Conservation (phyloP, 2,888 invertebrate genomes). For the Aquatica leii region DNA sequence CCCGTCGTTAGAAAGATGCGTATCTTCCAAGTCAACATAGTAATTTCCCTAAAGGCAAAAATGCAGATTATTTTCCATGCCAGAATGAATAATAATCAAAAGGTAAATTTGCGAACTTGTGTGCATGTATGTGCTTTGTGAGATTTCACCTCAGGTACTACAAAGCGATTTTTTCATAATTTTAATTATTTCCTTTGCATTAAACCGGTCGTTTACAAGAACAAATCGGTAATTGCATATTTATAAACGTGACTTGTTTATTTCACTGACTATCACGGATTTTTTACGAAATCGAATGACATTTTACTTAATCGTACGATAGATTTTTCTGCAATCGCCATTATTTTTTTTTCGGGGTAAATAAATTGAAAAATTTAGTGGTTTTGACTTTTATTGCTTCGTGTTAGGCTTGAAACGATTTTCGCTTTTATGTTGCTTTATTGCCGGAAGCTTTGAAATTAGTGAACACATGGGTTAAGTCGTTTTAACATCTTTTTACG, state of each 20-base stretch:
- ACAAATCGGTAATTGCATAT: conserved; percentile 22
- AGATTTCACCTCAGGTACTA: conserved; percentile 21
- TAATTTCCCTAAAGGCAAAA: conserved; percentile 21
- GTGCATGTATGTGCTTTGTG: conserved; percentile 6
- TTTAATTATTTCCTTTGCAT: conserved; percentile 24
- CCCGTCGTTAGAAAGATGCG: conserved; percentile 8
- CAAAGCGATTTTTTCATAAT: conserved; percentile 15
- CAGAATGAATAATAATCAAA: conserved; percentile 21
- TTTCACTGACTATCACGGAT: conserved; percentile 2
- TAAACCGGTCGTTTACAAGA: conserved; percentile 12
- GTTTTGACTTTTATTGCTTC: background rate
- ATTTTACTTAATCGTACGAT: too few relatives aligned
- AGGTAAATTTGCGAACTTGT: conserved; percentile 32
- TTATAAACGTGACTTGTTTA: conserved; percentile 6
- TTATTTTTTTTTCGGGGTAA: too few relatives aligned
- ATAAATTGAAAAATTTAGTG: background rate
- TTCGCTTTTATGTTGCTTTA: too few relatives aligned
- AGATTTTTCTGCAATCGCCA: too few relatives aligned
- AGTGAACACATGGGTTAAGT: too few relatives aligned
- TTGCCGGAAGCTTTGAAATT: too few relatives aligned
- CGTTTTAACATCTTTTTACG: too few relatives aligned
- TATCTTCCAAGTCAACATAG: conserved; percentile 10
- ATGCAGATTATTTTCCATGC: conserved; percentile 17
- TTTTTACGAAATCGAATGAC: too few relatives aligned
- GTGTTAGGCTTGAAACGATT: background rate